Base-by-base conservation (phyloP, 2,113 vertebrate genomes). In the Copsychus sechellarum region DNA sequence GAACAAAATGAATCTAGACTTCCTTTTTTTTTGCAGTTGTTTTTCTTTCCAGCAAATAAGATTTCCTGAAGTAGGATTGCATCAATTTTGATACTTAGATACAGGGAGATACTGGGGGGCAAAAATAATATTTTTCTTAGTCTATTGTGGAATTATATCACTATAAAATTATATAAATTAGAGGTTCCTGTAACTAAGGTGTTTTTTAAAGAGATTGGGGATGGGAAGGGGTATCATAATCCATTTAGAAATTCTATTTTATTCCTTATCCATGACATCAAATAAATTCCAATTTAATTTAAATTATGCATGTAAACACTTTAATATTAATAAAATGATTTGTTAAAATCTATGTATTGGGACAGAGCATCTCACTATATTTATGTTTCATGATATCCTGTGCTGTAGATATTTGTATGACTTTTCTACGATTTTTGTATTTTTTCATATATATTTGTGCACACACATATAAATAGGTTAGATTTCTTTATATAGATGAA, bases 391-490 rank as follows among this genome's bases (percentile, higher is more conserved):
- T 12, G 38, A 25, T 58, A 67, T 85, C 11, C 43, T 14, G 6
- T 89, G 5, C 7, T 51, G 14, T 15, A 43, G 15, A 31, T 53
- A 66, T 93, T 76, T 67, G 8, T 33, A 40, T 38, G 6, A 70
- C 14, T 80, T 79, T 42, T 33, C 4, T 7, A 38, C 25, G 1
- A 65, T 50, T 80, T 70, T 48, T 82, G 5, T 9, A 38, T 53
- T 67, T 77, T 65, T 79, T 10, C 13, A 28, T 17, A 31, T 28
- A 3, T 29, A n/a, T 26, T 34, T 50, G 2, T 72, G 6, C 5
- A 51, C 34, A 66, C 0, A 0, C 4, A 45, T 22, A 36, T 40
- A 65, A 40, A 57, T 50, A 67, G 1, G 1, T 42, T 57, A 62
- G 38, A n/a, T 60, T 43, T 90, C 5, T 26, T 64, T 72, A 18